phyloP scores from a whole-genome alignment of 2,797 vertebrate genomes.

The Semotilus atromaculatus region DNA sequence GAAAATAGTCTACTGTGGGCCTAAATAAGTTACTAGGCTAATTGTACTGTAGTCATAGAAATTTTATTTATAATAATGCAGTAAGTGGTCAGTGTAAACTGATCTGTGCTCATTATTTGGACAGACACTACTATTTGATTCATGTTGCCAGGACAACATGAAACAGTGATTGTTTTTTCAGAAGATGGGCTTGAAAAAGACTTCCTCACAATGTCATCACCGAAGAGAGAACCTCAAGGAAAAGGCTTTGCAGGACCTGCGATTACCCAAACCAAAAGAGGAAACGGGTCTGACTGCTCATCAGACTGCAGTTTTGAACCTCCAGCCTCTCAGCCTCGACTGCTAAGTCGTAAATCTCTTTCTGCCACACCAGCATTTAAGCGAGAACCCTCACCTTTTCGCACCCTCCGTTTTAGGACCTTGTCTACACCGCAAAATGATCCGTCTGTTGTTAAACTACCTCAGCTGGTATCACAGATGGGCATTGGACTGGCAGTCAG shows the following conservation, averaged over 20 bases:
- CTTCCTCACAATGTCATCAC: slow-evolving; percentile 36
- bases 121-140: background rate
- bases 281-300: background rate
- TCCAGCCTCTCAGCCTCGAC: slow-evolving; percentile 57
- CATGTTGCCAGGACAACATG: background rate
- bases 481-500: slow-evolving; percentile 62
- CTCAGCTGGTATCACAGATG: slow-evolving; percentile 71
- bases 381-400: slow-evolving; percentile 42
- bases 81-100: background rate
- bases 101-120: background rate
- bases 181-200: background rate
- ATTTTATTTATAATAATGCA: background rate
- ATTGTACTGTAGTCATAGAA: background rate
- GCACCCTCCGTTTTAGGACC: slow-evolving; percentile 4
- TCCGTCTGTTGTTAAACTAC: slow-evolving; percentile 71
- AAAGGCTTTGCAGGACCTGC: background rate
- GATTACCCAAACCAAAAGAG: background rate
- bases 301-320: slow-evolving; percentile 13
- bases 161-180: background rate
- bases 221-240: slow-evolving; percentile 28
- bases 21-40: background rate
- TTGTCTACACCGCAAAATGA: slow-evolving; percentile 46
- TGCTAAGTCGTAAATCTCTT: slow-evolving; percentile 18
- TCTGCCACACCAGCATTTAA: slow-evolving; percentile 31
- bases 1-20: background rate